Percentiles rank a stretch among this genome's conserved stretches.
These are phyloP conservation scores for Loxodonta africana DNA, from an alignment of 2,113 vertebrate species.

Conservation along the genomic window DNA sequence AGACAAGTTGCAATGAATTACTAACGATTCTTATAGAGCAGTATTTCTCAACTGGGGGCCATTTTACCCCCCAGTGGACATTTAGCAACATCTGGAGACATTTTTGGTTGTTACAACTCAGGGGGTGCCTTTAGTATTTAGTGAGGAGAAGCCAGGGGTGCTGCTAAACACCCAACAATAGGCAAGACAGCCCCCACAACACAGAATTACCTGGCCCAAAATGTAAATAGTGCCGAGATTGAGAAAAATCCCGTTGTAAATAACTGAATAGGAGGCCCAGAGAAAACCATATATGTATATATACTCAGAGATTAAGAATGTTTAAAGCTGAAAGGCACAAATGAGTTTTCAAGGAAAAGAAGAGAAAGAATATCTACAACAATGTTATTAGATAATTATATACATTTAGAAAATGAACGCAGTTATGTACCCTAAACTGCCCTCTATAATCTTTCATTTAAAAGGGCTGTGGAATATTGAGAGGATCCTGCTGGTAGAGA, in stretches of 20 bases:
- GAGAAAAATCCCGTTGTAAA: neutral
- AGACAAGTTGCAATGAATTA: neutral
- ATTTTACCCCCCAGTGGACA: neutral
- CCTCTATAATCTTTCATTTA: slow-evolving; percentile 75
- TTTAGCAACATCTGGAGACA: neutral
- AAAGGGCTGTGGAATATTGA: slow-evolving; percentile 80
- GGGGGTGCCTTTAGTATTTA: neutral
- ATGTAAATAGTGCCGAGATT: neutral
- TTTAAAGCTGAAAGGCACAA: neutral
- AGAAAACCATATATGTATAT: neutral
- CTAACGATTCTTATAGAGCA: neutral
- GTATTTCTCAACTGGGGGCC: neutral
- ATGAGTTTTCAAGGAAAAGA: slow-evolving; percentile 56
- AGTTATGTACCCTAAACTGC: slow-evolving; percentile 66
- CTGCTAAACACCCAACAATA: too few relatives aligned
- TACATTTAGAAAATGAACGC: slow-evolving; percentile 73
- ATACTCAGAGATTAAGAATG: neutral
- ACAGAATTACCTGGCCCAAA: neutral
- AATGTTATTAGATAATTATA: slow-evolving; percentile 78
- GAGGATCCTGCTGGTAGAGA: slow-evolving; percentile 80
- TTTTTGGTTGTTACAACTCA: neutral
- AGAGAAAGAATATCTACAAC: slow-evolving; percentile 19
- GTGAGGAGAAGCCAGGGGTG: neutral
- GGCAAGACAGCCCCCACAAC: neutral
- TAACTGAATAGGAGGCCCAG: neutral